These are phyloP conservation scores for Gasteruption jaculator DNA, from an alignment of 2,888 invertebrate species.

Conservation along the genomic window DNA sequence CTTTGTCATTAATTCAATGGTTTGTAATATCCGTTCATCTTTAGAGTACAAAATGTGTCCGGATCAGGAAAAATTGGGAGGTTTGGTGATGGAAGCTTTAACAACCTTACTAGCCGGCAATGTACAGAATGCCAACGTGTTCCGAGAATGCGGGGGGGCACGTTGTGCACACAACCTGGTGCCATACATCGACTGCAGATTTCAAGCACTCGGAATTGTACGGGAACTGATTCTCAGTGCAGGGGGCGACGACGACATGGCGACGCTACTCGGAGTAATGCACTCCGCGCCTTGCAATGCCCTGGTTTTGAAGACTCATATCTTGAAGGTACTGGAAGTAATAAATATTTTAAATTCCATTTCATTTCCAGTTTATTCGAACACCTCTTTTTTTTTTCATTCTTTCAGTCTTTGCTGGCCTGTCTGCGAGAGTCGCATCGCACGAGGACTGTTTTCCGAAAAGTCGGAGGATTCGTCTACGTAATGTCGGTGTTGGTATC, in stretches of 20 bases:
- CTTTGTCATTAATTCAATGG: too few relatives aligned
- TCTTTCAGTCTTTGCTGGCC: constrained; percentile 68
- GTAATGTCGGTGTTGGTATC: constrained; percentile 93
- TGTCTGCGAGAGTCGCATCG: constrained; percentile 95
- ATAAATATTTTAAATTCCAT: not conserved
- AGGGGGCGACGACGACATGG: constrained; percentile 96
- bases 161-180: constrained; percentile 88
- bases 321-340: constrained; percentile 62
- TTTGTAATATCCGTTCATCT: constrained; percentile 11
- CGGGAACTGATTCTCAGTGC: constrained; percentile 84
- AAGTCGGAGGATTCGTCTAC: constrained; percentile 97
- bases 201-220: constrained; percentile 79
- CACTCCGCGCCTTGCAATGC: constrained; percentile 83
- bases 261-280: constrained; percentile 84
- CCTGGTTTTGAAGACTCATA: constrained; percentile 81
- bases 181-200: constrained; percentile 75
- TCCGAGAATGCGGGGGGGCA: constrained; percentile 91
- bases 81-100: constrained; percentile 82
- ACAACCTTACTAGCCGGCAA: constrained; percentile 80
- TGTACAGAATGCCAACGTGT: constrained; percentile 84
- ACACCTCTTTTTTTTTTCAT: constrained; percentile 17
- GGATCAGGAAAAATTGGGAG: constrained; percentile 76
- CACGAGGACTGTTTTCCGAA: constrained; percentile 93
- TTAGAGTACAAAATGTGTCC: constrained; percentile 46
- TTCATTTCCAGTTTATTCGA: not conserved